A percentile compares a stretch with the other conserved stretches of the same genome.
Conservation (phyloP, 2,888 invertebrate species). For the Aplocera efformata region DNA sequence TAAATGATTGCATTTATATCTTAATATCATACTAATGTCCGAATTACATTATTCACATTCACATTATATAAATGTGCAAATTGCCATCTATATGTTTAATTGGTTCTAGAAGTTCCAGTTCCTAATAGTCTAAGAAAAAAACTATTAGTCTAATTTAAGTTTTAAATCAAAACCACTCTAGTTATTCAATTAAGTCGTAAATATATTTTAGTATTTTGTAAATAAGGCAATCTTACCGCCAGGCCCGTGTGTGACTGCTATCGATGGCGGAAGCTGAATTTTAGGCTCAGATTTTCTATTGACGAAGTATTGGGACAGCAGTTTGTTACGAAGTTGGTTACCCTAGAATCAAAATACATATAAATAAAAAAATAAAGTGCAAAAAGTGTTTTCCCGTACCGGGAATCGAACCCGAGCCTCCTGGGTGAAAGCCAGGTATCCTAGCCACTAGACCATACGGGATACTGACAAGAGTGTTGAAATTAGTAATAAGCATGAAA, state of each 20-base stretch:
- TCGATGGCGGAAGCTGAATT: slow-evolving; percentile 52
- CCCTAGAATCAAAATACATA: slow-evolving; percentile 45
- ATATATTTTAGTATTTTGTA: not conserved
- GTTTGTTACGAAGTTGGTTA: slow-evolving; percentile 70
- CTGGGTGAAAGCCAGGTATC: slow-evolving; percentile 87
- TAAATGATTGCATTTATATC: too few relatives aligned
- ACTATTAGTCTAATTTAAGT: slow-evolving; percentile 2
- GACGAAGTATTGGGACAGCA: slow-evolving; percentile 73
- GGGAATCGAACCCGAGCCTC: slow-evolving; percentile 83
- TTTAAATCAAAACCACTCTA: slow-evolving; percentile 7
- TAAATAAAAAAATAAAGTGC: slow-evolving; percentile 2
- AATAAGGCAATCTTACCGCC: slow-evolving; percentile 80
- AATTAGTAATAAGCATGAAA: slow-evolving; percentile 5
- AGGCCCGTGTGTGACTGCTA: slow-evolving; percentile 89
- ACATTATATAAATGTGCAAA: too few relatives aligned
- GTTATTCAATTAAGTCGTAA: slow-evolving; percentile 13
- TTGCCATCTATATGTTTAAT: too few relatives aligned
- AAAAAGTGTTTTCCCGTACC: slow-evolving; percentile 48
- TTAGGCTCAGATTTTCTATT: slow-evolving; percentile 71
- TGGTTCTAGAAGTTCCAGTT: too few relatives aligned
- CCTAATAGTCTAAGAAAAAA: too few relatives aligned
- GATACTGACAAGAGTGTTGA: slow-evolving; percentile 7
- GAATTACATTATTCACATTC: too few relatives aligned
- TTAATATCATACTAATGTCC: too few relatives aligned
- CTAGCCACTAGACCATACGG: slow-evolving; percentile 84